A percentile compares a stretch with the other conserved stretches of the same genome.
Evolutionary conservation across 2,888 invertebrate species (phyloP).

Genomic region (Amorpha juglandis): DNA sequence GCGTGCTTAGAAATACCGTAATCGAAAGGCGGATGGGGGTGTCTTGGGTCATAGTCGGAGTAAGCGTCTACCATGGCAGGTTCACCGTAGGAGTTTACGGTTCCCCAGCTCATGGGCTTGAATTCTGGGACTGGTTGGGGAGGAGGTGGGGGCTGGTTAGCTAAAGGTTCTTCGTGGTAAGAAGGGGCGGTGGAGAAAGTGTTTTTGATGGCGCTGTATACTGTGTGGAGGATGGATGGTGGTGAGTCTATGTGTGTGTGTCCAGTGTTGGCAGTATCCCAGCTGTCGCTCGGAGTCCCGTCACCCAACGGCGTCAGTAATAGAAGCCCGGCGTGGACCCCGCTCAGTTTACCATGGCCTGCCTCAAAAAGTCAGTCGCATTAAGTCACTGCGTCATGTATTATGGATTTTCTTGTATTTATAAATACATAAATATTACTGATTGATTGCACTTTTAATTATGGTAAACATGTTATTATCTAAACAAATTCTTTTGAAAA

Average conservation of each 20-base stretch:
- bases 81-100: slow-evolving; percentile 75
- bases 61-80: slow-evolving; percentile 68
- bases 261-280: slow-evolving; percentile 54
- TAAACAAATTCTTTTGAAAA: too few species aligned
- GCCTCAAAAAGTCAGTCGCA: slow-evolving; percentile 66
- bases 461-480: too few species aligned
- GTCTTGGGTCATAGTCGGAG: slow-evolving; percentile 62
- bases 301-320: slow-evolving; percentile 75
- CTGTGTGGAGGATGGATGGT: slow-evolving; percentile 67
- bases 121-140: slow-evolving; percentile 61
- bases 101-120: slow-evolving; percentile 71
- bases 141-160: slow-evolving; percentile 67
- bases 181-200: slow-evolving; percentile 53
- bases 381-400: slow-evolving; percentile 12
- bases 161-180: slow-evolving; percentile 42
- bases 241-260: slow-evolving; percentile 73
- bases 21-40: slow-evolving; percentile 59
- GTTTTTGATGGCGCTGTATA: slow-evolving; percentile 73
- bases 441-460: too few species aligned
- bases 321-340: slow-evolving; percentile 76
- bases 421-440: background rate
- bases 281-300: slow-evolving; percentile 53
- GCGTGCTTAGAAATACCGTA: slow-evolving; percentile 65
- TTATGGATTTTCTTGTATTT: background rate
- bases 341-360: slow-evolving; percentile 77